Base-by-base conservation (phyloP, 2,113 vertebrate genomes). In the Anolis carolinensis region DNA sequence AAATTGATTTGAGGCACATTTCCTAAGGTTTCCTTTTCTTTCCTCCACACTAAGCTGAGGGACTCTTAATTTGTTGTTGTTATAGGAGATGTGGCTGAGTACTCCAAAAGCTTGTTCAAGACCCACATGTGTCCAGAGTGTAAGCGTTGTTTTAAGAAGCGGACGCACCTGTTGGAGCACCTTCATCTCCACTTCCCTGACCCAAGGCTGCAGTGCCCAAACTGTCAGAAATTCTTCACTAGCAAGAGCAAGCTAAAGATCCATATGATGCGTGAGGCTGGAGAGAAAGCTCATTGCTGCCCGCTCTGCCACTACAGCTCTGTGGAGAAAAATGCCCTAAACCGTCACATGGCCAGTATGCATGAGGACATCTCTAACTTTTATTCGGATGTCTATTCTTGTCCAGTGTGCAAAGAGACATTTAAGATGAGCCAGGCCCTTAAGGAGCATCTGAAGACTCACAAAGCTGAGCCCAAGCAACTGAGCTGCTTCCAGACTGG, bases 171-270 rank as follows among this genome's bases (percentile, higher is more conserved):
- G 83, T 96, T 97, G 74, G 98, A 99, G 71, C 99, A 99, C 89
- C 96, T 99, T 3, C 98, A 97, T 59, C 89, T 99, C 16, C 99
- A 99, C 87, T 99, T 98, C 83, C 98, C 99, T 0, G 98, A 99
- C 92, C 98, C 98, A 30, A 97, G 95, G 82, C 97, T 99, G 82
- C 98, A 99, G 95, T 99, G 98, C 91, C 97, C 98, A 89, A 97
- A 97, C 94, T 99, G 99, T 93, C 95, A 97, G 91, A 98, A 97
- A 80, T 97, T 96, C 96, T 99, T 99, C 94, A 99, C 98, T 93
- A 99, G 98, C 92, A 98, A 98, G 88, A 99, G 98, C 96, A 99
- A 99, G 90, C 96, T 99, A 65, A 98, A 97, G 78, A 95, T 98
- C 50, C 99, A 99, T 74, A 94, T 97, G 91, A 96, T 99, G 85